These are phyloP conservation scores for Odocoileus virginianus DNA, from an alignment of 2,113 vertebrate genomes.

Conservation along the genomic window DNA sequence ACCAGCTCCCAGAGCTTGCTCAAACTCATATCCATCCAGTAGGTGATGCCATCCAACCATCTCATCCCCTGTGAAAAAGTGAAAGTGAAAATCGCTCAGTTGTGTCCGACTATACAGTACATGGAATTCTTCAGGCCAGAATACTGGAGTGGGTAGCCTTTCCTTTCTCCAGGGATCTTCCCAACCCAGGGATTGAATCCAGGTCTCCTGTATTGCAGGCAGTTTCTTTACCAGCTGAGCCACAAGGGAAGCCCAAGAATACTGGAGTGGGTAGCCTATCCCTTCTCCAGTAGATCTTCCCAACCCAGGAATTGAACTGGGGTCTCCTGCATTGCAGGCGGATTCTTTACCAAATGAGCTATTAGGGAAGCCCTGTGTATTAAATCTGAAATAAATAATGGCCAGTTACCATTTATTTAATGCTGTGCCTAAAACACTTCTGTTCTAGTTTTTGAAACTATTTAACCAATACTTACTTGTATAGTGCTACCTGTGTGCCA, in stretches of 20 bases:
- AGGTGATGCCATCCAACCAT: background rate
- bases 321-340: background rate
- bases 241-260: background rate
- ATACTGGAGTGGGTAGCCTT: background rate
- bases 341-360: background rate
- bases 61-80: background rate
- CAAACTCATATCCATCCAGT: background rate
- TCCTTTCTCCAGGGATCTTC: background rate
- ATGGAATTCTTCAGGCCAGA: background rate
- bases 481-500: background rate
- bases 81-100: background rate
- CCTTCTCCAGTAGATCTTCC: background rate
- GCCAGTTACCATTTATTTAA: background rate
- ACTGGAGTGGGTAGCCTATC: background rate
- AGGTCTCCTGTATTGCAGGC: background rate
- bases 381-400: conserved; percentile 1
- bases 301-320: background rate
- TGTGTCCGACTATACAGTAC: background rate
- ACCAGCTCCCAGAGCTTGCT: background rate
- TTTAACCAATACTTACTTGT: background rate
- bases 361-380: background rate
- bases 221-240: background rate
- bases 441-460: background rate
- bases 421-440: background rate
- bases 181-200: background rate